Conservation (phyloP, 2,888 invertebrate genomes). For the Andrena haemorrhoa region DNA sequence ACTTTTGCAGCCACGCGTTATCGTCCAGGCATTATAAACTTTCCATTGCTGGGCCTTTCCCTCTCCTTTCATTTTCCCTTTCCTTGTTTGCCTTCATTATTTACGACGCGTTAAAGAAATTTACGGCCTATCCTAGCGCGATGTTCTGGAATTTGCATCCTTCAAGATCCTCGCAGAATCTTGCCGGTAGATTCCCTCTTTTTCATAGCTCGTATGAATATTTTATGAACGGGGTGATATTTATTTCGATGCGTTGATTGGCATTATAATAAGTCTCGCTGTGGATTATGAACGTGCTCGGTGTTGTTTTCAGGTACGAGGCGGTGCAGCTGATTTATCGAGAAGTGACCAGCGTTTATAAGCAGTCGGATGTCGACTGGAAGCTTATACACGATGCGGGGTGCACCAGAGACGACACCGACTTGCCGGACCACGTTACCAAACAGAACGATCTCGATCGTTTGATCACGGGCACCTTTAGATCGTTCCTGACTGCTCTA, state of each 20-base stretch:
- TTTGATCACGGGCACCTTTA: slow-evolving; percentile 87
- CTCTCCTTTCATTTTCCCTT: slow-evolving; percentile 47
- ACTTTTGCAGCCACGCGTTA: slow-evolving; percentile 70
- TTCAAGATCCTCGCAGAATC: slow-evolving; percentile 1
- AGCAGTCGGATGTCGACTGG: slow-evolving; percentile 91
- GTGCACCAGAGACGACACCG: slow-evolving; percentile 94
- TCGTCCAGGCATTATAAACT: slow-evolving; percentile 70
- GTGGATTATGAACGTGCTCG: background rate
- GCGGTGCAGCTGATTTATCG: slow-evolving; percentile 73
- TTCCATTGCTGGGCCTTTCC: slow-evolving; percentile 62
- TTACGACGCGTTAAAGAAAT: slow-evolving; percentile 51
- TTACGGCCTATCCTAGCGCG: slow-evolving; percentile 30
- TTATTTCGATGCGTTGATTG: background rate
- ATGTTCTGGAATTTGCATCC: slow-evolving; percentile 8
- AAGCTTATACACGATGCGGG: slow-evolving; percentile 93
- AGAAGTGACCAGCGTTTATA: slow-evolving; percentile 83
- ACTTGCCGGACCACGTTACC: slow-evolving; percentile 94
- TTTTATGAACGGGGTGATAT: background rate
- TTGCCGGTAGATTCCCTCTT: background rate
- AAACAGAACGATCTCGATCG: slow-evolving; percentile 88
- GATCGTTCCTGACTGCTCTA: slow-evolving; percentile 87
- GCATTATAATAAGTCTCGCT: background rate
- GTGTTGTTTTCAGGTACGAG: slow-evolving; percentile 75
- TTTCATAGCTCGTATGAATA: background rate
- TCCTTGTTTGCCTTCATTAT: slow-evolving; percentile 43